These are phyloP conservation scores for Glaucomys volans DNA, from an alignment of 2,113 vertebrate species.

Conservation along the genomic window DNA sequence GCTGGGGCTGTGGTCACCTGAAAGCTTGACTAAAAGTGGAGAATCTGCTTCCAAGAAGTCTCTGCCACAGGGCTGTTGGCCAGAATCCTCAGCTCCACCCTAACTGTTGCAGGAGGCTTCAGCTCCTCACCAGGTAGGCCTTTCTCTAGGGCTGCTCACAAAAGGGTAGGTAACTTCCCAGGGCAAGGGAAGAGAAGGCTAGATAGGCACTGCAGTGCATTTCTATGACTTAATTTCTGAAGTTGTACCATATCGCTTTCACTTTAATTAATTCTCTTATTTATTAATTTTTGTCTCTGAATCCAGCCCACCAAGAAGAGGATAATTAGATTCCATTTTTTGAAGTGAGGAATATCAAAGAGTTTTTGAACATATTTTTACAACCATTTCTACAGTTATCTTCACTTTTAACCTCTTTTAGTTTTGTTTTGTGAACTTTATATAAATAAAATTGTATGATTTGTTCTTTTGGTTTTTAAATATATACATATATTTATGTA, in stretches of 20 bases:
- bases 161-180: background rate
- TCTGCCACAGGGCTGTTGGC: background rate
- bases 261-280: background rate
- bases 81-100: background rate
- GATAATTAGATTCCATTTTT: background rate
- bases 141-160: background rate
- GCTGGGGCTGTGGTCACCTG: background rate
- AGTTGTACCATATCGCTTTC: background rate
- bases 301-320: background rate
- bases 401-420: constrained; percentile 6
- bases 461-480: background rate
- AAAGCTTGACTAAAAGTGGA: background rate
- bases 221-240: background rate
- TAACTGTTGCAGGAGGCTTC: background rate
- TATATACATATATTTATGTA: background rate
- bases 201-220: background rate
- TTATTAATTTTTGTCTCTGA: background rate
- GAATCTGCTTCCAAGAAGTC: background rate
- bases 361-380: background rate
- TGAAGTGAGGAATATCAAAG: background rate
- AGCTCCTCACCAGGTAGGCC: background rate
- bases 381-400: background rate
- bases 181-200: background rate
- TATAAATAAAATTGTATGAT: background rate
- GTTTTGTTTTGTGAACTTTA: constrained; percentile 22